A percentile compares a stretch with the other conserved stretches of the same genome.
Evolutionary conservation across 2,888 invertebrate species (phyloP).

Genomic region (Pedicia rivosa): DNA sequence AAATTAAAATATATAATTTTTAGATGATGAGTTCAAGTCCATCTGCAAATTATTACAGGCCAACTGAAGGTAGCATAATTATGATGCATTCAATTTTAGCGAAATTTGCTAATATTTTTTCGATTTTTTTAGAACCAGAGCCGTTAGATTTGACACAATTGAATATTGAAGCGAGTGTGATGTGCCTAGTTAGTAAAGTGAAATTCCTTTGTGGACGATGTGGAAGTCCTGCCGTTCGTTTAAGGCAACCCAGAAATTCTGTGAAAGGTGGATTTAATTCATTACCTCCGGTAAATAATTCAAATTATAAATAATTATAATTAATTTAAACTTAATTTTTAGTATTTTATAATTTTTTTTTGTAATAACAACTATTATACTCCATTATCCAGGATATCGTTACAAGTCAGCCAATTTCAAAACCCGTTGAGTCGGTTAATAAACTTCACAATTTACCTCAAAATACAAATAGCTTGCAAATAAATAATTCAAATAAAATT

Average conservation of each 20-base stretch:
- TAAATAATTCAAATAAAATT: slow-evolving; percentile 8
- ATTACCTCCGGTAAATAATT: slow-evolving; percentile 18
- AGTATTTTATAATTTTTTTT: neutral
- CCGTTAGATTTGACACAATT: slow-evolving; percentile 74
- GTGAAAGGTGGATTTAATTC: slow-evolving; percentile 22
- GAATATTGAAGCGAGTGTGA: slow-evolving; percentile 75
- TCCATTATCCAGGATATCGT: slow-evolving; percentile 20
- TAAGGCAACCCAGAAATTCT: slow-evolving; percentile 35
- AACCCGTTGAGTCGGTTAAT: slow-evolving; percentile 1
- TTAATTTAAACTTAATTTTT: no score
- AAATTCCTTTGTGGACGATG: slow-evolving; percentile 62
- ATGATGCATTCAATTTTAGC: no score
- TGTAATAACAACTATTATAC: neutral
- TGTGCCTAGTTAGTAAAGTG: slow-evolving; percentile 68
- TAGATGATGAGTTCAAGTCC: slow-evolving; percentile 29
- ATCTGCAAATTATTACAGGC: slow-evolving; percentile 62
- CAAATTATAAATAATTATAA: slow-evolving; percentile 7
- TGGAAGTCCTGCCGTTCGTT: slow-evolving; percentile 51
- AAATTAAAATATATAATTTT: no score
- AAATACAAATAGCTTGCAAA: neutral
- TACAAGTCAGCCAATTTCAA: slow-evolving; percentile 17
- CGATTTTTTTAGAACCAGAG: no score
- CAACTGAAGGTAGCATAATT: no score
- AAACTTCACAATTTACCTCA: no score
- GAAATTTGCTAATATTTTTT: no score